phyloP scores from a whole-genome alignment of 2,888 invertebrate genomes.

The Geotrupes spiniger region DNA sequence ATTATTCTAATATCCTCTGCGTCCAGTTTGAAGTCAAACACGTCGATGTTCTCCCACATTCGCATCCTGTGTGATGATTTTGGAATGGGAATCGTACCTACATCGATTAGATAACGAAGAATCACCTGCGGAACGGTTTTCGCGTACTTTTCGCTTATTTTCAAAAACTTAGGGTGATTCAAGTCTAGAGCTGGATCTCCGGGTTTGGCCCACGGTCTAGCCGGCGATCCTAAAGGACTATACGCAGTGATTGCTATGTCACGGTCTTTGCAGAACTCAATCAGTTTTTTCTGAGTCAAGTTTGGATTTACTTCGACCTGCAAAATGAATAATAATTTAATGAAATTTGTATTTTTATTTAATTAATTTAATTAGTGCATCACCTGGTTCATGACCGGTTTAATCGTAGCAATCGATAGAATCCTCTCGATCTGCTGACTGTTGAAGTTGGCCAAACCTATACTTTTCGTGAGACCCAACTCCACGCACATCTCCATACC shows the following conservation, averaged over 20 bases:
- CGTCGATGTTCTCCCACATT: conserved; percentile 54
- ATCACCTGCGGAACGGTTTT: conserved; percentile 70
- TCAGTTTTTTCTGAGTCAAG: conserved; percentile 64
- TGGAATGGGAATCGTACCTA: conserved; percentile 56
- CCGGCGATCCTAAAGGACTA: conserved; percentile 76
- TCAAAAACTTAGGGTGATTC: conserved; percentile 59
- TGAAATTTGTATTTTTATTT: conserved; percentile 47
- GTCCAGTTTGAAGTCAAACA: conserved; percentile 57
- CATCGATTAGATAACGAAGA: conserved; percentile 56
- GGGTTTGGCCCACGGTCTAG: conserved; percentile 67
- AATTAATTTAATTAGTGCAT: too few relatives aligned
- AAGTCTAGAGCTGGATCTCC: conserved; percentile 59
- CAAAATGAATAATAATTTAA: conserved; percentile 28
- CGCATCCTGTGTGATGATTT: conserved; percentile 56
- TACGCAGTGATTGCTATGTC: conserved; percentile 71
- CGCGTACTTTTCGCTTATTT: conserved; percentile 62
- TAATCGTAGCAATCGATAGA: conserved; percentile 55
- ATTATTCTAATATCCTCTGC: conserved; percentile 52
- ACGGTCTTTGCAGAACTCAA: conserved; percentile 62
- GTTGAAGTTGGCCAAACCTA: conserved; percentile 77
- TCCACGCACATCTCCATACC: conserved; percentile 65
- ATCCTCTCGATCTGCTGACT: conserved; percentile 64
- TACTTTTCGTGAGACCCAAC: conserved; percentile 62
- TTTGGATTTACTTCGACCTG: conserved; percentile 67
- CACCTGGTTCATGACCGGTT: conserved; percentile 64